These are phyloP conservation scores for Dynastes grantii DNA, from an alignment of 2,888 invertebrate species.

Conservation along the genomic window DNA sequence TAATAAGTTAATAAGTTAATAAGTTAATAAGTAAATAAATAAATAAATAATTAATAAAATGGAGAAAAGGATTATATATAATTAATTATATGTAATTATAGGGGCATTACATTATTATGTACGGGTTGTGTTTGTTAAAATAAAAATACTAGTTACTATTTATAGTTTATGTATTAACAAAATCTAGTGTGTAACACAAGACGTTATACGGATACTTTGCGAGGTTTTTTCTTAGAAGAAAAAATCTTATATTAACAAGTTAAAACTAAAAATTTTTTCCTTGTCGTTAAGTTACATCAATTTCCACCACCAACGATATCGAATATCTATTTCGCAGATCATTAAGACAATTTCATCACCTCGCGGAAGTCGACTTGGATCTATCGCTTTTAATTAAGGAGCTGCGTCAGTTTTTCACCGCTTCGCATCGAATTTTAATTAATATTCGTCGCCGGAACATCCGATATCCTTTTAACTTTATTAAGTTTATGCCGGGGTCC, in stretches of 20 bases:
- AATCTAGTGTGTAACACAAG: no score
- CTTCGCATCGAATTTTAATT: slow-evolving; percentile 23
- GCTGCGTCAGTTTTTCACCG: slow-evolving; percentile 17
- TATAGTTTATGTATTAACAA: no score
- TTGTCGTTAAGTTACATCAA: background rate
- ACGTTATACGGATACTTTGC: no score
- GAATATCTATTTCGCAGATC: slow-evolving; percentile 1
- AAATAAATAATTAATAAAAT: no score
- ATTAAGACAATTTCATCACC: slow-evolving; percentile 1
- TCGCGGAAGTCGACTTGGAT: background rate
- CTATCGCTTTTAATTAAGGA: slow-evolving; percentile 18
- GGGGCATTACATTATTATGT: no score
- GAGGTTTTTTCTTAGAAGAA: no score
- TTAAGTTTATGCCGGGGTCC: background rate
- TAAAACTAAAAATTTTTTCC: background rate
- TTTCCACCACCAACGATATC: background rate
- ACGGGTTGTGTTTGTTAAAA: no score
- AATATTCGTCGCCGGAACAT: slow-evolving; percentile 25
- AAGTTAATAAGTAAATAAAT: no score
- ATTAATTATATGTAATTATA: no score
- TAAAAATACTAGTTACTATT: no score
- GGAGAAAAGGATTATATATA: no score
- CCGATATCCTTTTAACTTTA: slow-evolving; percentile 31
- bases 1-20: no score
- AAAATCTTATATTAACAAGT: background rate